Conservation (phyloP, 2,113 vertebrate genomes). For the Aldabrachelys gigantea region DNA sequence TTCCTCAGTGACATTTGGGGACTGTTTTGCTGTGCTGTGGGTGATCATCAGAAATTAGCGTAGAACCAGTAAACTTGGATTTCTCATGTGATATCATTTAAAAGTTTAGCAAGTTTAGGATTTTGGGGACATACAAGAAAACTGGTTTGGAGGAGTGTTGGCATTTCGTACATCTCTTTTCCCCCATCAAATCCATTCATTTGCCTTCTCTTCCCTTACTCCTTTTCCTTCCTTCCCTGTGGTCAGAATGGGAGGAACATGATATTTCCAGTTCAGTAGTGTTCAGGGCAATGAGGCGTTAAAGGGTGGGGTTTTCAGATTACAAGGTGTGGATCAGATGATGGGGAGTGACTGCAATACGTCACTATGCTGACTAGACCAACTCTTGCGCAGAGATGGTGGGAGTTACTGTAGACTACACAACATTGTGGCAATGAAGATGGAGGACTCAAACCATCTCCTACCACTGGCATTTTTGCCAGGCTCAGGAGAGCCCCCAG, state of each 20-base stretch:
- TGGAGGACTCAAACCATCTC: not conserved
- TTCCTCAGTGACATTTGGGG: fast-evolving
- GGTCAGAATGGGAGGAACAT: slow-evolving; percentile 34
- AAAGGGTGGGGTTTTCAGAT: not conserved
- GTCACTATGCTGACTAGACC: not conserved
- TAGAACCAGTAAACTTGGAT: not conserved
- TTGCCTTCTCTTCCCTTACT: not conserved
- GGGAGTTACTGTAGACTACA: not conserved
- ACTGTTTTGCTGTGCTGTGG: not conserved
- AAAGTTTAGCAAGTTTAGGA: not conserved
- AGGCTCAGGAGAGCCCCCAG: not conserved
- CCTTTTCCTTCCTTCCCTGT: not conserved
- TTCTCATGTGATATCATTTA: not conserved
- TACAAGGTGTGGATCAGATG: not conserved
- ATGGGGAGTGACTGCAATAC: not conserved
- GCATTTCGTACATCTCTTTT: not conserved
- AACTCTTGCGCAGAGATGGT: not conserved
- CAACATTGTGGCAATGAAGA: not conserved
- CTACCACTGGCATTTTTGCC: not conserved
- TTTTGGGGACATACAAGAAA: not conserved
- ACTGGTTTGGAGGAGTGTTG: not conserved
- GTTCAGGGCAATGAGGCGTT: not conserved
- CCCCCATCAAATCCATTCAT: not conserved
- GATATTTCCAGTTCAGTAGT: not conserved
- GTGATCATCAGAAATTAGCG: not conserved